A percentile compares a stretch with the other conserved stretches of the same genome.
phyloP scores from a whole-genome alignment of 2,888 invertebrate species.

The Troglohyphantes excavatus region DNA sequence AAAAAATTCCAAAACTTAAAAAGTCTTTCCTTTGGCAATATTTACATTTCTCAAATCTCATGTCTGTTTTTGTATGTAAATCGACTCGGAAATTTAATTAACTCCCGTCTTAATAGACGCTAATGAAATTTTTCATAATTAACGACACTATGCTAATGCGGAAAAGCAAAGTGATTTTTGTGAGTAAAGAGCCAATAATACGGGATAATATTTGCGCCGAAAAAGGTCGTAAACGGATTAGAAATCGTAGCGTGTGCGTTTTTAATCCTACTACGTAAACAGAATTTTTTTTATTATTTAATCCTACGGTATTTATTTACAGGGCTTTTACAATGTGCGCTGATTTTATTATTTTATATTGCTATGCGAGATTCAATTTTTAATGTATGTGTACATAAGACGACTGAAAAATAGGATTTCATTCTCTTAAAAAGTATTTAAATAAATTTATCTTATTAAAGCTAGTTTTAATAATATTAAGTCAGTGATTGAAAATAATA shows the following conservation, averaged over 20 bases:
- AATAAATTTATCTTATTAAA: too few relatives aligned
- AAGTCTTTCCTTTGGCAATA: neutral
- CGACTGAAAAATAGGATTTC: too few relatives aligned
- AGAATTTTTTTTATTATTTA: neutral
- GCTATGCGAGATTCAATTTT: neutral
- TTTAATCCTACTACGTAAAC: constrained; percentile 49
- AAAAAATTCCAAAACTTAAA: neutral
- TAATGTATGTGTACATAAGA: neutral
- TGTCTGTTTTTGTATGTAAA: neutral
- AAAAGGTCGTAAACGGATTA: constrained; percentile 8
- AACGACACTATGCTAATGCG: neutral
- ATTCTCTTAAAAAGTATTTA: too few relatives aligned
- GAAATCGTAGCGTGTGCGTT: constrained; percentile 25
- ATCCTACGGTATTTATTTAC: too few relatives aligned
- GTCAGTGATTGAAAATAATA: too few relatives aligned
- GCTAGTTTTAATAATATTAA: too few relatives aligned
- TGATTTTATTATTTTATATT: neutral
- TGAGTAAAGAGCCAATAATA: constrained; percentile 1
- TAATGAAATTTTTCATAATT: constrained; percentile 45
- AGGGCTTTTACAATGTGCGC: too few relatives aligned
- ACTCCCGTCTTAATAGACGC: neutral
- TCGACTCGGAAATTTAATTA: constrained; percentile 21
- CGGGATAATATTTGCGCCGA: neutral
- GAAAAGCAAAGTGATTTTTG: constrained; percentile 12
- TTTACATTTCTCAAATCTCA: neutral